These are phyloP conservation scores for Cremastinae sp. DNA, from an alignment of 2,888 invertebrate genomes.

Conservation along the genomic window DNA sequence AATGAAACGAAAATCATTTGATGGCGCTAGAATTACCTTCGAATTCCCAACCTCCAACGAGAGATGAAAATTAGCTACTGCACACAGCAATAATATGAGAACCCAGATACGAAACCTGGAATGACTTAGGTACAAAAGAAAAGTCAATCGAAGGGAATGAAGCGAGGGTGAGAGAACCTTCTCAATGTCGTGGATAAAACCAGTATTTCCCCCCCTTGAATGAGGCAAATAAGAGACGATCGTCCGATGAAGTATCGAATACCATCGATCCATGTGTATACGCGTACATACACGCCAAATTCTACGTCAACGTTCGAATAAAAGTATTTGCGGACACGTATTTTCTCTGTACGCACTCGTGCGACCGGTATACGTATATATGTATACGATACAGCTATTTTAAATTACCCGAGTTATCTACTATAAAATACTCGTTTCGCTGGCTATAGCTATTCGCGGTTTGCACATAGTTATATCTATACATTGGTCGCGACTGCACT, in stretches of 20 bases:
- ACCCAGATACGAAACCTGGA: constrained; percentile 8
- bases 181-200: constrained; percentile 55
- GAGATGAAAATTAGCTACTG: background rate
- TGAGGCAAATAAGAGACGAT: constrained; percentile 33
- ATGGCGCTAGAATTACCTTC: no score
- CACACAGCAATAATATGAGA: constrained; percentile 31
- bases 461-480: background rate
- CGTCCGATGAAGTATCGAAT: constrained; percentile 50
- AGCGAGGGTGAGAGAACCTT: constrained; percentile 44
- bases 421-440: constrained; percentile 26
- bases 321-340: no score
- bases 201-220: constrained; percentile 46
- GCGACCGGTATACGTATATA: background rate
- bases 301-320: no score
- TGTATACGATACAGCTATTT: constrained; percentile 35
- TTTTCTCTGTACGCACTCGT: constrained; percentile 24
- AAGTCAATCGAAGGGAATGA: constrained; percentile 27
- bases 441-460: background rate
- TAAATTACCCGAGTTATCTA: constrained; percentile 48
- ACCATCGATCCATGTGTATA: constrained; percentile 19
- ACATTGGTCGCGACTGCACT: constrained; percentile 14
- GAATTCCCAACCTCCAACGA: background rate
- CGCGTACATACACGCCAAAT: background rate
- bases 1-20: no score
- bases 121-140: constrained; percentile 21